These are phyloP conservation scores for Chelonus insularis DNA, from an alignment of 1,140 invertebrate species.

Conservation along the genomic window DNA sequence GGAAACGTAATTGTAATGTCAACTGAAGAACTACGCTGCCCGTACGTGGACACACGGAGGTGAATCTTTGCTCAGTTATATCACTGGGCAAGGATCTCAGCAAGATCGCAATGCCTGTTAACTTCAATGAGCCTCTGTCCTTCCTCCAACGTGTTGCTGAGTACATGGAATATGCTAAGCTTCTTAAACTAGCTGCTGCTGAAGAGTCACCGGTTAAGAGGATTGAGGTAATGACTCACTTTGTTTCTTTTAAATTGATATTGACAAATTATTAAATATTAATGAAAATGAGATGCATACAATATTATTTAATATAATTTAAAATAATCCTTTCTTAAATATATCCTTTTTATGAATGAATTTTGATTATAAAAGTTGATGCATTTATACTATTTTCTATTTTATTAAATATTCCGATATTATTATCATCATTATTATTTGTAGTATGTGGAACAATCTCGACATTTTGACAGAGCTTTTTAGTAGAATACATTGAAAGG, in stretches of 20 bases:
- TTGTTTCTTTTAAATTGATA: background rate
- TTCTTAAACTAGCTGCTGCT: slow-evolving; percentile 78
- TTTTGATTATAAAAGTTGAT: too few species aligned
- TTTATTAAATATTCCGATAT: too few species aligned
- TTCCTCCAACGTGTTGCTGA: slow-evolving; percentile 94
- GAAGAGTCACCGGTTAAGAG: slow-evolving; percentile 77
- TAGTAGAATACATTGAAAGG: too few species aligned
- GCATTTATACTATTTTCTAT: too few species aligned
- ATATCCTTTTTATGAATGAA: too few species aligned
- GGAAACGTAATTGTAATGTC: slow-evolving; percentile 4
- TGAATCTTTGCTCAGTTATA: slow-evolving; percentile 92
- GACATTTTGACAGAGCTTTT: too few species aligned
- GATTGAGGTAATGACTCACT: slow-evolving; percentile 66
- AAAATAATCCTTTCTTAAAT: too few species aligned
- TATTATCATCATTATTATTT: too few species aligned
- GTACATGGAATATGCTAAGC: slow-evolving; percentile 90
- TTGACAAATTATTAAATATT: too few species aligned
- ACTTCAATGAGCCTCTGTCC: slow-evolving; percentile 95
- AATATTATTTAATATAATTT: too few species aligned
- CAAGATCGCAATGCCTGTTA: slow-evolving; percentile 96
- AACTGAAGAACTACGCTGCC: slow-evolving; percentile 74
- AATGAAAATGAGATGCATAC: too few species aligned
- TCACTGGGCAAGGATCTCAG: slow-evolving; percentile 95
- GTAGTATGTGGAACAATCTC: too few species aligned
- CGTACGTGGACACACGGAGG: slow-evolving; percentile 86